Evolutionary conservation across 2,888 invertebrate genomes (phyloP).

Genomic region (Sisyra terminalis): DNA sequence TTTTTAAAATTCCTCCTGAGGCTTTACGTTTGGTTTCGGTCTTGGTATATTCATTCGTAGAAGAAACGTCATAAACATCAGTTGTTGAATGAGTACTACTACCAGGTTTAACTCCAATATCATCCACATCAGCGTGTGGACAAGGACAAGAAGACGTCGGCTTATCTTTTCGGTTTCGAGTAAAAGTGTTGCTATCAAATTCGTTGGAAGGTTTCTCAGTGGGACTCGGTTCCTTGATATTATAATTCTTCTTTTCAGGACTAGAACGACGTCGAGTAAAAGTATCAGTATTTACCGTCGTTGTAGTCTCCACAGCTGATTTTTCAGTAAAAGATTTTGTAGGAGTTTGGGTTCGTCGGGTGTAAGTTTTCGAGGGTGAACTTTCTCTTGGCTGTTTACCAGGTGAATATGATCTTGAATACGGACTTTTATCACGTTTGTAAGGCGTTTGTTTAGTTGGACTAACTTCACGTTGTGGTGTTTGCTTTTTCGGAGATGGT

Average conservation of each 20-base stretch:
- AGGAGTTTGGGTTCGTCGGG: conserved; percentile 1
- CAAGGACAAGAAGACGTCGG: background rate
- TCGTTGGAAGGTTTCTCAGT: too few species aligned
- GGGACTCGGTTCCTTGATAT: too few species aligned
- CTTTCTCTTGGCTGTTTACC: conserved; percentile 8
- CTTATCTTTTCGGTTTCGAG: background rate
- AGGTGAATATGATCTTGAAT: background rate
- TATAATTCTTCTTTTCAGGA: too few species aligned
- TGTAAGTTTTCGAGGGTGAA: conserved; percentile 5
- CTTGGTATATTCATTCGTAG: background rate
- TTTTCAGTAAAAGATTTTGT: background rate
- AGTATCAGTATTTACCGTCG: background rate
- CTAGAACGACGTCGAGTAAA: too few species aligned
- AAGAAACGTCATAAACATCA: too few species aligned
- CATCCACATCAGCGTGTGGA: background rate
- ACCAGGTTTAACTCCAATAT: background rate
- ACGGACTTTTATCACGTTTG: conserved; percentile 1
- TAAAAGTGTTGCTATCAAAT: background rate
- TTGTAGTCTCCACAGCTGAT: background rate
- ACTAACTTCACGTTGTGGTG: conserved; percentile 1
- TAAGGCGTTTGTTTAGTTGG: conserved; percentile 7
- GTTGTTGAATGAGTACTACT: background rate
- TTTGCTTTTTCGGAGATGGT: conserved; percentile 1
- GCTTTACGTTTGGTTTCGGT: background rate
- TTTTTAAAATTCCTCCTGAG: conserved; percentile 1